Evolutionary conservation across 37 sponge, comb jelly and placozoan species (phyloP), one percentile per base, ranked within the genome.

Genomic region (Tethya wilhelma): DNA sequence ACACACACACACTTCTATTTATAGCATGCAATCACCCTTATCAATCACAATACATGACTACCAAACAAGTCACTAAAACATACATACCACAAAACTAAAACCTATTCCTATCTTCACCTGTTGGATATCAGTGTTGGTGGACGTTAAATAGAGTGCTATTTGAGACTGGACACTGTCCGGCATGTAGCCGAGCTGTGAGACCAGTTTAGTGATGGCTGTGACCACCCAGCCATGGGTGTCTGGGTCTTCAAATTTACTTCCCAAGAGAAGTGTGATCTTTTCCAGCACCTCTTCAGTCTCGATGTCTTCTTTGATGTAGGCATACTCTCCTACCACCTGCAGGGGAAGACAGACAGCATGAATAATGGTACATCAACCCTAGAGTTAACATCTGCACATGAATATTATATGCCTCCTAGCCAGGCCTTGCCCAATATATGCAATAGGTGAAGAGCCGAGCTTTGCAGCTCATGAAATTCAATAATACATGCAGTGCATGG

Each of bases 281-380:
- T 81, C 81, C 45, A 93, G 49, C 11, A 93, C 44, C 11, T 85
- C 86, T 49, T 93, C 86, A 43, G 59, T 62, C 63, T 80, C 72
- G 26, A 58, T 29, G 22, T 88, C 93, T 49, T 83, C 86, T n/a
- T 73, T 22, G 39, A 85, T 69, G 49, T 89, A 93, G 14, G 86
- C 74, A 73, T 87, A 89, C 74, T 86, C 93, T 36, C 93, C 87
- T 45, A 92, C 84, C 40, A 90, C 86, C 90, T 90, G 65, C 7
- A 67, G 26, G 53, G 26, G 70, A 9, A 67, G 38, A 22, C 9
- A 9, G 40, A 37, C 7, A 9, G 22, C 39, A 33, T n/a, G n/a
- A n/a, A n/a, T n/a, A n/a, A n/a, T n/a, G n/a, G n/a, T n/a, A n/a
- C n/a, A n/a, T n/a, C n/a, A n/a, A n/a, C n/a, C n/a, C n/a, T n/a